Percentiles rank a stretch among this genome's conserved stretches.
Conservation (phyloP, 2,113 vertebrate species). For the Lasiurus borealis region DNA sequence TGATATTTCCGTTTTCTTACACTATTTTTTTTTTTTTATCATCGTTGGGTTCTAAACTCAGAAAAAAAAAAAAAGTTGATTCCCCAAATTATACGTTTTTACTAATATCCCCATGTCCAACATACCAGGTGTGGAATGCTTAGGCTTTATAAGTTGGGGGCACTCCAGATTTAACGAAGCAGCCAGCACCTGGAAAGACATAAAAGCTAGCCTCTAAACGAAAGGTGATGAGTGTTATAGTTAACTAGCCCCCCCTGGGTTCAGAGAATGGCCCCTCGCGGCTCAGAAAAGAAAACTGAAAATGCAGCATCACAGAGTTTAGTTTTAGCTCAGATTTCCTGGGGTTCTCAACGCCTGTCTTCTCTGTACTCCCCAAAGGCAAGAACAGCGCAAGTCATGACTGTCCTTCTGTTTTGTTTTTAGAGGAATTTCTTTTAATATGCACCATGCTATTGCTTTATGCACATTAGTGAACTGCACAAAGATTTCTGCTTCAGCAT, state of each 20-base stretch:
- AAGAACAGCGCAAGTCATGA: background rate
- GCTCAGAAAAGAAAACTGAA: constrained; percentile 71
- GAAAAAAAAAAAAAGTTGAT: constrained; percentile 13
- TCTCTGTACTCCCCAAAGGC: constrained; percentile 33
- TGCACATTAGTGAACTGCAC: background rate
- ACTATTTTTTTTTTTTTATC: background rate
- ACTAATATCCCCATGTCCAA: constrained; percentile 31
- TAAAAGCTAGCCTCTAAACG: constrained; percentile 75
- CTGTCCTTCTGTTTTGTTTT: constrained; percentile 14
- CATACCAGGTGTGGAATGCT: constrained; percentile 74
- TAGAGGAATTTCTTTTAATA: background rate
- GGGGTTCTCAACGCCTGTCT: constrained; percentile 49
- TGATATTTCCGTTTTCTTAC: constrained; percentile 49
- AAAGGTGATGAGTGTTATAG: constrained; percentile 76
- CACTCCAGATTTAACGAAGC: constrained; percentile 77
- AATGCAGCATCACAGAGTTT: constrained; percentile 70
- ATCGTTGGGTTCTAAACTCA: constrained; percentile 20
- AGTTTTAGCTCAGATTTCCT: constrained; percentile 76
- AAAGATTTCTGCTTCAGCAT: background rate
- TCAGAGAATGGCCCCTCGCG: constrained; percentile 62
- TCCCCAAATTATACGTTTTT: constrained; percentile 46
- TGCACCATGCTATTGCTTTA: background rate
- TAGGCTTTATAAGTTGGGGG: constrained; percentile 74
- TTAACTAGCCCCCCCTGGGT: constrained; percentile 74
- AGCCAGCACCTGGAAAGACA: constrained; percentile 80